A percentile compares a stretch with the other conserved stretches of the same genome.
Conservation (phyloP, 2,797 vertebrate genomes). For the Squalus acanthias region DNA sequence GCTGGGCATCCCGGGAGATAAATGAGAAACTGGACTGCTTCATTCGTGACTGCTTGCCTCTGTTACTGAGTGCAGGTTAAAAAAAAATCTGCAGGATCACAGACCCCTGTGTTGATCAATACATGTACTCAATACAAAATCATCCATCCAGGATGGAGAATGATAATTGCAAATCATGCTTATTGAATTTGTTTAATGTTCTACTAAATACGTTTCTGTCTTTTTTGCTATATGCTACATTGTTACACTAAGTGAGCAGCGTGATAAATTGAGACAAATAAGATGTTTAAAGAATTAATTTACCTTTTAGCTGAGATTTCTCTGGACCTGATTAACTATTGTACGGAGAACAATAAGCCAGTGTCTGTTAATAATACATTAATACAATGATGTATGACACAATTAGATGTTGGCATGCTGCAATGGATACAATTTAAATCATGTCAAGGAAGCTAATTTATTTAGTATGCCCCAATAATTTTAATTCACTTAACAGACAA, state of each 20-base stretch:
- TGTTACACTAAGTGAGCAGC: slow-evolving; percentile 11
- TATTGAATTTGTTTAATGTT: not conserved
- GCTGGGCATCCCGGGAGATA: not conserved
- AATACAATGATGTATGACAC: slow-evolving; percentile 48
- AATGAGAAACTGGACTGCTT: not conserved
- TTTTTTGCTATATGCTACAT: not conserved
- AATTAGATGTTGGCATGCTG: slow-evolving; percentile 45
- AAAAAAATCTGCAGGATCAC: not conserved
- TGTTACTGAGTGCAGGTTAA: not conserved
- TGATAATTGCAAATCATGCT: slow-evolving; percentile 4
- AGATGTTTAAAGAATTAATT: slow-evolving; percentile 44
- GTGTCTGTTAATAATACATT: slow-evolving; percentile 41
- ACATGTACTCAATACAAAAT: not conserved
- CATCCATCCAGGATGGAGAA: not conserved
- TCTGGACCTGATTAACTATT: slow-evolving; percentile 40
- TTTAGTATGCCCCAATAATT: slow-evolving; percentile 52
- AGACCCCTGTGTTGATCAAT: not conserved
- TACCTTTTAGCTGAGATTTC: slow-evolving; percentile 40
- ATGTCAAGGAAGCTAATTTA: slow-evolving; percentile 54
- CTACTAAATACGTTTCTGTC: not conserved
- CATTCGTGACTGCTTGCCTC: not conserved
- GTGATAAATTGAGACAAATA: slow-evolving; percentile 44
- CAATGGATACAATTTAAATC: slow-evolving; percentile 49
- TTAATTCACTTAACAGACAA: slow-evolving; percentile 40
- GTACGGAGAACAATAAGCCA: slow-evolving; percentile 41